A percentile compares a stretch with the other conserved stretches of the same genome.
These are phyloP conservation scores for Epirrhoe tristata DNA, from an alignment of 2,888 invertebrate species.

Conservation along the genomic window DNA sequence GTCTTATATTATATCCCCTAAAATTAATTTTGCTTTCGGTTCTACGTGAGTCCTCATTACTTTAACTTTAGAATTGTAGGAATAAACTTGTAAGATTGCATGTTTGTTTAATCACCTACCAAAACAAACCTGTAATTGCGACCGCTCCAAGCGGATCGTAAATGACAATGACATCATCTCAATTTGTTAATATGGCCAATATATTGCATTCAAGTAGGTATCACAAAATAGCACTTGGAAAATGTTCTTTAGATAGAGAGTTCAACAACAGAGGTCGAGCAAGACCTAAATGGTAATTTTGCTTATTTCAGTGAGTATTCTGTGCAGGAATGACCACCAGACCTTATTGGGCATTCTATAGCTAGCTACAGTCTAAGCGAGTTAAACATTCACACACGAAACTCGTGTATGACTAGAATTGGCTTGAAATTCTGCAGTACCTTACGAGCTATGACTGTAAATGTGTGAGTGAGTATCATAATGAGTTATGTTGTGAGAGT, in stretches of 20 bases:
- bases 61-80: too few species aligned
- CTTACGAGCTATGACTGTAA: conserved; percentile 16
- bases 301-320: conserved; percentile 5
- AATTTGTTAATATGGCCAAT: conserved; percentile 49
- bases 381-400: conserved; percentile 31
- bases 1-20: too few species aligned
- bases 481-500: not conserved
- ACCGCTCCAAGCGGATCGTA: conserved; percentile 35
- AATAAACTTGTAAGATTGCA: too few species aligned
- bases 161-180: conserved; percentile 52
- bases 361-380: conserved; percentile 15
- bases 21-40: too few species aligned
- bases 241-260: not conserved
- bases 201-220: conserved; percentile 10
- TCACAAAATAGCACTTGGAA: conserved; percentile 4
- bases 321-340: conserved; percentile 8
- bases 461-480: conserved; percentile 2
- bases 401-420: conserved; percentile 26
- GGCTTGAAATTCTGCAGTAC: conserved; percentile 16
- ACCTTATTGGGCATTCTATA: conserved; percentile 37
- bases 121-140: too few species aligned
- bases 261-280: not conserved
- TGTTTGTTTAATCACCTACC: conserved; percentile 10
- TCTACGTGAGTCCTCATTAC: too few species aligned
- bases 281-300: conserved; percentile 12